A percentile compares a stretch with the other conserved stretches of the same genome.
Conservation (phyloP, 1,140 invertebrate species). For the Leptestheria dahalacensis region DNA sequence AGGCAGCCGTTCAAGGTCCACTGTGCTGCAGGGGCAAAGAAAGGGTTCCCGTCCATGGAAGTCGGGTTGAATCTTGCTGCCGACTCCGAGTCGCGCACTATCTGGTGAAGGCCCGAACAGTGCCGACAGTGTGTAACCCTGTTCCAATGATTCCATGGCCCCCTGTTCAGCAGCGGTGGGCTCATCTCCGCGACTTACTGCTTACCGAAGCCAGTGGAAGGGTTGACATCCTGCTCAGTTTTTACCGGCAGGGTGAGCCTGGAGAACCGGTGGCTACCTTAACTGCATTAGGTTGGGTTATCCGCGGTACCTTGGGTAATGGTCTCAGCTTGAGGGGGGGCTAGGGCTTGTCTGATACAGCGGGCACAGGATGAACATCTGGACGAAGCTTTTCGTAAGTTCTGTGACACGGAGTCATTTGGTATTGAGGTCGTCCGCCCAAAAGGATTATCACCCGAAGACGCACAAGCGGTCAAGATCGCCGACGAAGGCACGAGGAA, state of each 20-base stretch:
- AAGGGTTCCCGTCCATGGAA: no score
- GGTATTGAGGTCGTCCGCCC: neutral
- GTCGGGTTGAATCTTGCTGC: neutral
- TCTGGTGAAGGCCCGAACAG: neutral
- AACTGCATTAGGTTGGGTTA: neutral
- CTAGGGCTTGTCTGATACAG: no score
- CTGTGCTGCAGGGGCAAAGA: neutral
- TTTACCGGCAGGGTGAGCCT: neutral
- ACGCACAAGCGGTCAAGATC: neutral
- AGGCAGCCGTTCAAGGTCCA: neutral
- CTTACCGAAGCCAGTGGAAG: neutral
- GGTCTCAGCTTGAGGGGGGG: no score
- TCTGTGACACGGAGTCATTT: slow-evolving; percentile 5
- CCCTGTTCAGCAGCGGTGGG: neutral
- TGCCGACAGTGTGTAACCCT: neutral
- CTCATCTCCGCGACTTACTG: neutral
- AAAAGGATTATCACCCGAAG: neutral
- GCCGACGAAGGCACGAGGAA: neutral
- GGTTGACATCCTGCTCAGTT: neutral
- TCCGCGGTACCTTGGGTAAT: neutral
- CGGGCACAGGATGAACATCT: neutral
- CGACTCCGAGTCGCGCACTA: neutral
- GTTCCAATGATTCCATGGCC: neutral
- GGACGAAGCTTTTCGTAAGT: neutral
- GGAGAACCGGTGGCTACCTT: neutral